Conservation (phyloP, 2,113 vertebrate genomes). For the Corynorhinus townsendii region DNA sequence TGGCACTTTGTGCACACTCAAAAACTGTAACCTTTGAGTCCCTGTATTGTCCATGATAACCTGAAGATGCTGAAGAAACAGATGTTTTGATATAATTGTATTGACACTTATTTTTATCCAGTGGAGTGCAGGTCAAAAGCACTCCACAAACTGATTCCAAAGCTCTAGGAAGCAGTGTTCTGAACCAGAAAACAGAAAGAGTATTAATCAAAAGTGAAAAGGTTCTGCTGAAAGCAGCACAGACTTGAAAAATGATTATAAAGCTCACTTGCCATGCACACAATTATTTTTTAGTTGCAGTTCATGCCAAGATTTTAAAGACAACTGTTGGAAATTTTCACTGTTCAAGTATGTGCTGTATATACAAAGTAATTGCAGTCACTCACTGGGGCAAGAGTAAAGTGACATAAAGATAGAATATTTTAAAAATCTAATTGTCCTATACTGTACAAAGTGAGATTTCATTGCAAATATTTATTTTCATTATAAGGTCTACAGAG, state of each 20-base stretch:
- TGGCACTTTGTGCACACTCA: neutral
- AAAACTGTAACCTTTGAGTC: neutral
- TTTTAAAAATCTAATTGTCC: neutral
- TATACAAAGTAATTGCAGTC: neutral
- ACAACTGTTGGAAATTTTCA: constrained; percentile 58
- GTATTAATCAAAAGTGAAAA: constrained; percentile 75
- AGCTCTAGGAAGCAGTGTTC: constrained; percentile 42
- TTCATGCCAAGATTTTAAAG: constrained; percentile 49
- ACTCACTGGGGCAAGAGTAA: neutral
- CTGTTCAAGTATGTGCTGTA: neutral
- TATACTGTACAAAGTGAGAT: neutral
- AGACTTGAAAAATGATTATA: constrained; percentile 67
- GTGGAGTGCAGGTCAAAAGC: constrained; percentile 19
- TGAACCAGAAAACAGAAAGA: constrained; percentile 64
- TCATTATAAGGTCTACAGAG: neutral
- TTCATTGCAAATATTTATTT: constrained; percentile 27
- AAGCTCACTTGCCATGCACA: constrained; percentile 59
- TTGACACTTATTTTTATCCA: constrained; percentile 50
- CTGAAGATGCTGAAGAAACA: neutral
- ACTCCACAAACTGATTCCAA: neutral
- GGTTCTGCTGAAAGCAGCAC: constrained; percentile 56
- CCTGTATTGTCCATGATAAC: neutral
- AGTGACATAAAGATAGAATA: neutral
- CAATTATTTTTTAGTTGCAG: constrained; percentile 50
- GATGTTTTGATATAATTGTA: constrained; percentile 1